Evolutionary conservation across 2,113 vertebrate genomes (phyloP).

Genomic region (Grammomys surdaster): DNA sequence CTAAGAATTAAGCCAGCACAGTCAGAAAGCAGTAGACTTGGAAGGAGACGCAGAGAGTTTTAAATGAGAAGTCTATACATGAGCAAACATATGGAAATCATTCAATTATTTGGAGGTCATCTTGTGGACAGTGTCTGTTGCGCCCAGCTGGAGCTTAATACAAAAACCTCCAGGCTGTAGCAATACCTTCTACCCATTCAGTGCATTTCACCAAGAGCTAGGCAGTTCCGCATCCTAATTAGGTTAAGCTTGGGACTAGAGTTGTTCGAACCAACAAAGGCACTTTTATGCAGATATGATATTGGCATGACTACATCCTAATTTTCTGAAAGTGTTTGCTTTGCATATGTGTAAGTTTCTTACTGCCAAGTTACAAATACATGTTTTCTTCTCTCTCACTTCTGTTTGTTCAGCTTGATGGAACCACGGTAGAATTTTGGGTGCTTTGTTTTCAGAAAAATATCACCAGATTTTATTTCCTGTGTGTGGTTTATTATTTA

Average conservation of each 20-base stretch:
- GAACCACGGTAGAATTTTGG: neutral
- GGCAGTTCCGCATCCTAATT: conserved; percentile 60
- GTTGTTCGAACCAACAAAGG: conserved; percentile 28
- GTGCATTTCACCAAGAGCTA: conserved; percentile 34
- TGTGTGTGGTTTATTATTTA: conserved; percentile 4
- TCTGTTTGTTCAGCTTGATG: conserved; percentile 41
- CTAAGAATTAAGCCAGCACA: neutral
- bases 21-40: conserved; percentile 58
- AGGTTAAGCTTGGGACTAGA: conserved; percentile 43
- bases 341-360: neutral
- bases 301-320: neutral
- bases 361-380: conserved; percentile 21
- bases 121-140: conserved; percentile 72
- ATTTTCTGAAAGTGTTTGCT: neutral
- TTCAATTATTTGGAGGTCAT: conserved; percentile 74
- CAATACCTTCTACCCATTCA: neutral
- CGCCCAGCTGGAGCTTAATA: conserved; percentile 70
- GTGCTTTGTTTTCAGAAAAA: neutral
- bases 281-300: neutral
- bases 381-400: conserved; percentile 45
- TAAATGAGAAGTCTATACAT: conserved; percentile 54
- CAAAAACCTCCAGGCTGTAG: conserved; percentile 59
- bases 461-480: neutral
- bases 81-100: conserved; percentile 65
- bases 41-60: conserved; percentile 22